Evolutionary conservation across 2,797 vertebrate species (phyloP).

Genomic region (Tapera naevia): DNA sequence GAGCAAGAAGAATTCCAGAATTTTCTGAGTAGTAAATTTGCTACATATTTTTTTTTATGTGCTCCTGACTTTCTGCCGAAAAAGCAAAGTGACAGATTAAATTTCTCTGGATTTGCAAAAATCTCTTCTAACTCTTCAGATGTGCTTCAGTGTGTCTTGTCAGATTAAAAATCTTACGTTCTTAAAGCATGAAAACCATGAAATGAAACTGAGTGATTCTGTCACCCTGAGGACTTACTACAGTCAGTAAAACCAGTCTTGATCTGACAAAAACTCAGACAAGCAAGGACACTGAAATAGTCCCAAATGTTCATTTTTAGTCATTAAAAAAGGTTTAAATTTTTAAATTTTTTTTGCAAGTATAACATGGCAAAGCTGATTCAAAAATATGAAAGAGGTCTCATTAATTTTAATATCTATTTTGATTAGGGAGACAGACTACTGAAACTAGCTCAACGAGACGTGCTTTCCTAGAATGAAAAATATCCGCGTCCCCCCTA

Average conservation of each 20-base stretch:
- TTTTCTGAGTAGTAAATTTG: background rate
- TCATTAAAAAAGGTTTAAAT: background rate
- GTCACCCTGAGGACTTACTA: constrained; percentile 11
- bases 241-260: background rate
- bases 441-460: background rate
- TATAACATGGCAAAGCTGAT: background rate
- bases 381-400: background rate
- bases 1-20: background rate
- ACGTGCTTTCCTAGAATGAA: background rate
- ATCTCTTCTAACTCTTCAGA: background rate
- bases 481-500: background rate
- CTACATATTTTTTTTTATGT: background rate
- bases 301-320: background rate
- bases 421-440: background rate
- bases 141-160: background rate
- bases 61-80: no score
- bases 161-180: constrained; percentile 44
- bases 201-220: constrained; percentile 24
- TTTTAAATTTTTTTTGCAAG: background rate
- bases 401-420: background rate
- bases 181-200: constrained; percentile 11
- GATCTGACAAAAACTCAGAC: constrained; percentile 23
- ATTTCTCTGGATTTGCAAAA: constrained; percentile 32
- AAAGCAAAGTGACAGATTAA: constrained; percentile 10
- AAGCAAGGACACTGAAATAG: background rate